Conservation (phyloP, 2,888 invertebrate species). For the Dysmachus trigonus region DNA sequence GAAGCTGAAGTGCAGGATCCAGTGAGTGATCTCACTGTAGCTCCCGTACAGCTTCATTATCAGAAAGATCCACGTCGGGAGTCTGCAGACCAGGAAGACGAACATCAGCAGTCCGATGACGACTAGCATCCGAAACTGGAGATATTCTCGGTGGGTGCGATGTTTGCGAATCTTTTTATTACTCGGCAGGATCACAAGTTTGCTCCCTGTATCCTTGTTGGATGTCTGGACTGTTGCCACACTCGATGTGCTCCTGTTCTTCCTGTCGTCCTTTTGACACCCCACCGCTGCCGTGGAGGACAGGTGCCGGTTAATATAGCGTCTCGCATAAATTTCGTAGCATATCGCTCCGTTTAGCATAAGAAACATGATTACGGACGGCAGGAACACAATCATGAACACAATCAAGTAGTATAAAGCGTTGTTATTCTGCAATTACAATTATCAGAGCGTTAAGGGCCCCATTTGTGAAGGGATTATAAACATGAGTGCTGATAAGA, state of each 20-base stretch:
- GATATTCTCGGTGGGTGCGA: slow-evolving; percentile 56
- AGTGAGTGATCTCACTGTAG: slow-evolving; percentile 57
- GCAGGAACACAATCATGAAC: slow-evolving; percentile 64
- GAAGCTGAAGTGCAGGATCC: slow-evolving; percentile 66
- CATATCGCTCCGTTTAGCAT: slow-evolving; percentile 67
- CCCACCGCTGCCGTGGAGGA: neutral
- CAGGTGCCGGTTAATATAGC: slow-evolving; percentile 51
- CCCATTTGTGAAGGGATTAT: neutral
- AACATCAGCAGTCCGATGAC: slow-evolving; percentile 68
- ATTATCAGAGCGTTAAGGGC: slow-evolving; percentile 1
- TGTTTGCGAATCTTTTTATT: slow-evolving; percentile 20
- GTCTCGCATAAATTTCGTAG: slow-evolving; percentile 65
- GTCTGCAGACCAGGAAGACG: slow-evolving; percentile 67
- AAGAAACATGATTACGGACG: slow-evolving; percentile 65
- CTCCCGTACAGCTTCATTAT: slow-evolving; percentile 64
- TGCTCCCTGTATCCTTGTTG: neutral
- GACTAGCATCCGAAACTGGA: slow-evolving; percentile 69
- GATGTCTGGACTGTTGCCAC: neutral
- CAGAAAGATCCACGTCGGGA: slow-evolving; percentile 68
- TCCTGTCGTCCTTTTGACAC: neutral
- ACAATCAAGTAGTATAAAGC: slow-evolving; percentile 57
- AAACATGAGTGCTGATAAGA: neutral
- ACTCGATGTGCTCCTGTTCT: slow-evolving; percentile 42
- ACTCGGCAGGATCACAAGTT: neutral
- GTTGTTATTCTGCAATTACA: slow-evolving; percentile 54